Percentiles rank a stretch among this genome's conserved stretches.
Evolutionary conservation across 1,140 invertebrate genomes (phyloP).

Genomic region (Homalodisca vitripennis): DNA sequence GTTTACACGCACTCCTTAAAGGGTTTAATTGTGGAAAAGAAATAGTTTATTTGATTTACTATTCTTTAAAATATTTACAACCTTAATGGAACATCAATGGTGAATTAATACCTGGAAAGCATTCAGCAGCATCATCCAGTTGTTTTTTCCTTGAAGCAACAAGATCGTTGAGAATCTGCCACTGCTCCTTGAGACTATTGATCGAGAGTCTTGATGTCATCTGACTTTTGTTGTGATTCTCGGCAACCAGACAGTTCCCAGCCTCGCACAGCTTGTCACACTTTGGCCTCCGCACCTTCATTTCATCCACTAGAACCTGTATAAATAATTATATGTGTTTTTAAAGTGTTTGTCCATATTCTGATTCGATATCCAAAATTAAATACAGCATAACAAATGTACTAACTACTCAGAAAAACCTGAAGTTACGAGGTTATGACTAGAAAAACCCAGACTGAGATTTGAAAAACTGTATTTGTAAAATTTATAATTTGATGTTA

Average conservation of each 20-base stretch:
- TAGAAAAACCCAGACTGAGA: no score
- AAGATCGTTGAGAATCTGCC: slow-evolving; percentile 83
- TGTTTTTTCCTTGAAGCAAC: slow-evolving; percentile 80
- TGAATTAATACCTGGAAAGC: slow-evolving; percentile 88
- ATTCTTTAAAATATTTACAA: no score
- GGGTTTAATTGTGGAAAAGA: no score
- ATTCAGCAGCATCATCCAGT: slow-evolving; percentile 89
- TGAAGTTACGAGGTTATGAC: no score
- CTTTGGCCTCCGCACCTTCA: slow-evolving; percentile 78
- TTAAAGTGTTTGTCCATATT: no score
- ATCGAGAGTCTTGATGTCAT: slow-evolving; percentile 79
- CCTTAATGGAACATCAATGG: no score
- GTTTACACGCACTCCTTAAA: no score
- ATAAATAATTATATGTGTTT: no score
- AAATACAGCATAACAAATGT: neutral
- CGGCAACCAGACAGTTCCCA: slow-evolving; percentile 71
- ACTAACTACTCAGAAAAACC: slow-evolving; percentile 6
- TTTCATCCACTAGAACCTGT: slow-evolving; percentile 83
- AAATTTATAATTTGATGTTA: no score
- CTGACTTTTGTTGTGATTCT: slow-evolving; percentile 71
- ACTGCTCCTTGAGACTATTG: slow-evolving; percentile 78
- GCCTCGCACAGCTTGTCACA: slow-evolving; percentile 73
- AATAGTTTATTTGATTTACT: no score
- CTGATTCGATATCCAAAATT: no score
- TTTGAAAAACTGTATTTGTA: no score